A percentile compares a stretch with the other conserved stretches of the same genome.
Conservation (phyloP, 2,888 invertebrate species). For the Chaetogeoica ovagalla region DNA sequence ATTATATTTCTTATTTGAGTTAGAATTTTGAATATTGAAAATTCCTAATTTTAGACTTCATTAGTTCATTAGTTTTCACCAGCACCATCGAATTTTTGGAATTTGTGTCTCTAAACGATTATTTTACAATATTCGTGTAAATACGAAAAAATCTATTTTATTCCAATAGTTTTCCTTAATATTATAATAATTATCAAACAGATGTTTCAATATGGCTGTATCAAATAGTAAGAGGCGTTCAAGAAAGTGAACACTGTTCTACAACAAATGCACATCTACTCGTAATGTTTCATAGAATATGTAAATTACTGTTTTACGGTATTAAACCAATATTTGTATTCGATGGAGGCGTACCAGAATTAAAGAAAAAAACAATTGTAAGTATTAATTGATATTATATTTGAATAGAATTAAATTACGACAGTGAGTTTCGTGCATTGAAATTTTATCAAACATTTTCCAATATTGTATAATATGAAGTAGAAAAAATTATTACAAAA, state of each 20-base stretch:
- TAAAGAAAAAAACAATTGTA: slow-evolving; percentile 92
- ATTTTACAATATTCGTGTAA: background rate
- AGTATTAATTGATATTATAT: slow-evolving; percentile 59
- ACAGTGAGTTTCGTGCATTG: too few relatives aligned
- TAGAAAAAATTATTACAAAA: too few relatives aligned
- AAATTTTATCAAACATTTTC: too few relatives aligned
- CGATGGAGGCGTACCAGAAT: slow-evolving; percentile 90
- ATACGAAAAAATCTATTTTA: background rate
- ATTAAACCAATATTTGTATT: slow-evolving; percentile 98
- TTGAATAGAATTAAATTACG: background rate
- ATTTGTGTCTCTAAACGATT: too few relatives aligned
- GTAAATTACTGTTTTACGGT: slow-evolving; percentile 92
- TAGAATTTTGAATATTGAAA: too few relatives aligned
- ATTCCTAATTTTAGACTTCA: too few relatives aligned
- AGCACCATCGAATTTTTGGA: too few relatives aligned
- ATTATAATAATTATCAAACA: slow-evolving; percentile 59
- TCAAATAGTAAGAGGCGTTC: slow-evolving; percentile 93
- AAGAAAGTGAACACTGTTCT: slow-evolving; percentile 80
- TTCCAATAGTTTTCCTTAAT: slow-evolving; percentile 16
- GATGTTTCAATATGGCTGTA: slow-evolving; percentile 99
- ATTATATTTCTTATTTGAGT: too few relatives aligned
- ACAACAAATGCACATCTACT: slow-evolving; percentile 89
- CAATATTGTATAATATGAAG: too few relatives aligned
- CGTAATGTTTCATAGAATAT: slow-evolving; percentile 89
- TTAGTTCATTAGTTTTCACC: too few relatives aligned